Percentiles rank a stretch among this genome's conserved stretches.
Evolutionary conservation across 35 echinoderm and acorn worm genomes (phyloP).

Genomic region (Patiria miniata): DNA sequence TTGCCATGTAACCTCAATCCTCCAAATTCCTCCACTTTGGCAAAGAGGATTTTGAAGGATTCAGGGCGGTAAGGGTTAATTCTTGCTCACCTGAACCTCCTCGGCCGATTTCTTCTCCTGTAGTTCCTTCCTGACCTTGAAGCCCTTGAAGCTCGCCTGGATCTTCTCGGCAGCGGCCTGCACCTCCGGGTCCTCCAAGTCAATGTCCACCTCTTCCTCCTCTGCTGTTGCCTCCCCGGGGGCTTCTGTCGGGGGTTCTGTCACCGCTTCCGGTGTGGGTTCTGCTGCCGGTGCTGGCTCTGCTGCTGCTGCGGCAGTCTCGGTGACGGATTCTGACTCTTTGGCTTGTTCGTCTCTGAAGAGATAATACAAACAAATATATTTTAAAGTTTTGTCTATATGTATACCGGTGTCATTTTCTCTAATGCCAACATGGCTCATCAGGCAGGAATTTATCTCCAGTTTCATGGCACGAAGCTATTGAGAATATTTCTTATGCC

Average conservation of each 20-base stretch:
- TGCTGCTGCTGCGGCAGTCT: not conserved
- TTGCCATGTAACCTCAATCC: too few species aligned
- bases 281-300: not conserved
- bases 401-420: too few species aligned
- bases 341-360: conserved; percentile 38
- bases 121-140: conserved; percentile 64
- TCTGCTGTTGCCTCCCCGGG: not conserved
- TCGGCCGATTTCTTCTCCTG: conserved; percentile 19
- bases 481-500: not conserved
- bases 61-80: too few species aligned
- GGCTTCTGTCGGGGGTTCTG: conserved; percentile 26
- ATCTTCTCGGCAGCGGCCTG: conserved; percentile 83
- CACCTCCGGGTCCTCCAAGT: conserved; percentile 86
- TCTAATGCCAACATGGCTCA: too few species aligned
- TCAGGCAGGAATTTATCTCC: not conserved
- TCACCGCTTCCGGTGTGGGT: not conserved
- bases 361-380: not conserved
- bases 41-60: too few species aligned
- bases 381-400: not conserved
- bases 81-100: too few species aligned
- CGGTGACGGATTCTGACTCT: not conserved
- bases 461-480: not conserved
- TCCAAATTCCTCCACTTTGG: too few species aligned
- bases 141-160: conserved; percentile 74
- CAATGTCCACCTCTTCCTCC: conserved; percentile 90